These are phyloP conservation scores for Oxyura jamaicensis DNA, from an alignment of 2,113 vertebrate species.

Conservation along the genomic window DNA sequence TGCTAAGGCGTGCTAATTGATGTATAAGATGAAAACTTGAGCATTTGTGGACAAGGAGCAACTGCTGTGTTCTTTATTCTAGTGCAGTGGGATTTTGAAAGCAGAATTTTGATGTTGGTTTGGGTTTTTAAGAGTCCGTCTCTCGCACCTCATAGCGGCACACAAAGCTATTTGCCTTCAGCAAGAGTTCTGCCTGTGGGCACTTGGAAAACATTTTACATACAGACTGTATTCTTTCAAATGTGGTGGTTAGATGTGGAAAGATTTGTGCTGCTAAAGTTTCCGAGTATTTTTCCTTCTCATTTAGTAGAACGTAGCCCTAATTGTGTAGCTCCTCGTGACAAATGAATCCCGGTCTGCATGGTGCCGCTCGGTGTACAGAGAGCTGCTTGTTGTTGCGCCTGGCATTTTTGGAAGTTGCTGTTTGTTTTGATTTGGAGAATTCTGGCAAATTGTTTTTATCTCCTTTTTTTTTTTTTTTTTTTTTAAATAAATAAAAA, in stretches of 20 bases:
- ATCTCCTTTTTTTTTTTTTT: neutral
- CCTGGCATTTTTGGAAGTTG: neutral
- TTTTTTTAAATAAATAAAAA: neutral
- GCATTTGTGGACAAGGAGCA: neutral
- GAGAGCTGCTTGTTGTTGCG: neutral
- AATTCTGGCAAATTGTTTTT: neutral
- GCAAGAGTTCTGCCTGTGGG: neutral
- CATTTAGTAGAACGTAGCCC: neutral
- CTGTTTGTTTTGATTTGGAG: constrained; percentile 4
- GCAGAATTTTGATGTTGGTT: neutral
- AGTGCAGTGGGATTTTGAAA: too few relatives aligned
- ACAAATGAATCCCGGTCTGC: neutral
- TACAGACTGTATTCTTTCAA: neutral
- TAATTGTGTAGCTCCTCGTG: neutral
- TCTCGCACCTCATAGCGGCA: neutral
- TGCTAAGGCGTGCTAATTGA: fast-evolving
- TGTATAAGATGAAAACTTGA: neutral
- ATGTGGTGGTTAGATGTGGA: neutral
- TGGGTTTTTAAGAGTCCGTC: neutral
- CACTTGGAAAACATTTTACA: neutral
- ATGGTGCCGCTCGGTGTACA: neutral
- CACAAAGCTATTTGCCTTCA: neutral
- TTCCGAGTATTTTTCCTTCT: neutral
- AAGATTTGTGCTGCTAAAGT: neutral
- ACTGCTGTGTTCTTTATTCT: neutral